Evolutionary conservation across 2,113 vertebrate genomes (phyloP).

Genomic region (Bos javanicus): DNA sequence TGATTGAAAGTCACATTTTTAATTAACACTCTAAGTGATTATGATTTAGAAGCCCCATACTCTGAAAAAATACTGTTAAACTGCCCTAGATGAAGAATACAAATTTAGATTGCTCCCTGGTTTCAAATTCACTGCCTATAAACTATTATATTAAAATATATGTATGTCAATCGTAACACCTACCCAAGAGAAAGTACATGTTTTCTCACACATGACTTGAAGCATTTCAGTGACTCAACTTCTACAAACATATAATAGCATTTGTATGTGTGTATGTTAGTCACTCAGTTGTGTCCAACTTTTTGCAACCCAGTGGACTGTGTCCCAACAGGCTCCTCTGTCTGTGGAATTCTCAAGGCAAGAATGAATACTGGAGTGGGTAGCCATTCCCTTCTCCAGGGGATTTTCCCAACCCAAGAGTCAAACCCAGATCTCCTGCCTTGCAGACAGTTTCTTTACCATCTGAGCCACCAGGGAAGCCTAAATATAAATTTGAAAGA

Average conservation of each 20-base stretch:
- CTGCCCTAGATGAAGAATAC: background rate
- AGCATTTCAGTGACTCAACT: background rate
- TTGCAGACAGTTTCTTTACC: background rate
- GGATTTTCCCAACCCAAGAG: background rate
- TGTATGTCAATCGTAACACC: background rate
- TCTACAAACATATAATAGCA: background rate
- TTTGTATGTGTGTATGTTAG: background rate
- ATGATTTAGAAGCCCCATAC: background rate
- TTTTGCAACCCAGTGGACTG: background rate
- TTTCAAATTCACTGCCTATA: background rate
- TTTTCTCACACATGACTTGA: background rate
- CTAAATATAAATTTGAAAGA: conserved; percentile 6
- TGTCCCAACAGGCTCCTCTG: background rate
- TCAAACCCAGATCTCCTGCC: background rate
- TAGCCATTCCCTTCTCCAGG: background rate
- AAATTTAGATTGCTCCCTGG: background rate
- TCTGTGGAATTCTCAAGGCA: background rate
- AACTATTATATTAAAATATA: background rate
- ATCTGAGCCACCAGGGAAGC: background rate
- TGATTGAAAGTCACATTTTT: background rate
- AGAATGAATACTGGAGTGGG: background rate
- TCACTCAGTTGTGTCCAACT: background rate
- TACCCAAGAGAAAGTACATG: background rate
- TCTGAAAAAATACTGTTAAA: background rate
- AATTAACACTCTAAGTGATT: background rate